These are phyloP conservation scores for Rhineura floridana DNA, from an alignment of 2,113 vertebrate species.

Conservation along the genomic window DNA sequence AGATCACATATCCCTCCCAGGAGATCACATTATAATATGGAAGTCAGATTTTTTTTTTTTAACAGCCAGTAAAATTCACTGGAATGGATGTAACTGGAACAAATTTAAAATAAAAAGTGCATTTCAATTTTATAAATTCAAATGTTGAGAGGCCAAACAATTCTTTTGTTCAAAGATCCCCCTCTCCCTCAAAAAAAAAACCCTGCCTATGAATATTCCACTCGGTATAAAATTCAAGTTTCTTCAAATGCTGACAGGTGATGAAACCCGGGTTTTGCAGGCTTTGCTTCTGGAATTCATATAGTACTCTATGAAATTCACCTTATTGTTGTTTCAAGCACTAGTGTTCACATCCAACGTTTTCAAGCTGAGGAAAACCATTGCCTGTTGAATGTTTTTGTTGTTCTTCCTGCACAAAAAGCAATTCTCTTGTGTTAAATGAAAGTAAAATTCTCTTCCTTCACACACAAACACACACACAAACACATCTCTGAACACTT, in stretches of 20 bases:
- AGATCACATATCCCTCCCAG: not conserved
- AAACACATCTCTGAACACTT: slow-evolving; percentile 43
- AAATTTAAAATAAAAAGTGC: not conserved
- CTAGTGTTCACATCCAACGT: not conserved
- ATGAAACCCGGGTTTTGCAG: not conserved
- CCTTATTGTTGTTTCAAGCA: not conserved
- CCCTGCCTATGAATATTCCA: not conserved
- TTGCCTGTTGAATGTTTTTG: not conserved
- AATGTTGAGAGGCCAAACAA: not conserved
- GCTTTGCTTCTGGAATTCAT: not conserved
- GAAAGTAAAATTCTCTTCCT: not conserved
- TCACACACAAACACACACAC: no score
- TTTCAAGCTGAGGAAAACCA: not conserved
- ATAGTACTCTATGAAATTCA: not conserved
- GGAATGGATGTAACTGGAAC: not conserved
- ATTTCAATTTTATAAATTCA: not conserved
- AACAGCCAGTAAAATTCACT: no score
- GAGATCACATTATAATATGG: not conserved
- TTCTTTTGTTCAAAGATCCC: not conserved
- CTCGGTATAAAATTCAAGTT: not conserved
- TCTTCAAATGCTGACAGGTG: not conserved
- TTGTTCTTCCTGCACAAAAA: not conserved
- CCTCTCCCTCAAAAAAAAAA: no score
- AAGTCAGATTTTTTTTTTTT: not conserved
- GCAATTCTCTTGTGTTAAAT: not conserved